A percentile compares a stretch with the other conserved stretches of the same genome.
Evolutionary conservation across 2,113 vertebrate genomes (phyloP).

Genomic region (Heterotilapia buettikoferi): DNA sequence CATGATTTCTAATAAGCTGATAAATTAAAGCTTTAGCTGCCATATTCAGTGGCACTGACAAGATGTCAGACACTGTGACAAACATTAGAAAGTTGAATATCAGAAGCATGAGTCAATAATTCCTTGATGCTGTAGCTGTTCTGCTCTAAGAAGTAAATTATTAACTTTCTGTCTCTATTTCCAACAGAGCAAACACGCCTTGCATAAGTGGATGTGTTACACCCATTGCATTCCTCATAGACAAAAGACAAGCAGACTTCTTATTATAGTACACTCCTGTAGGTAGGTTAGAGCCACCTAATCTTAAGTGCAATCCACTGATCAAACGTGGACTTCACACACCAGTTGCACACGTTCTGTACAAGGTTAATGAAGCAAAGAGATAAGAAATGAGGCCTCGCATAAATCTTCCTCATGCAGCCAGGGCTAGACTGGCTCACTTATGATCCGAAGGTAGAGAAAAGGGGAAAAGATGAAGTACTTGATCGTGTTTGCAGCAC

Average conservation of each 20-base stretch:
- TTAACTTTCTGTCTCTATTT: slow-evolving; percentile 7
- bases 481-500: not conserved
- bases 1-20: not conserved
- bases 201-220: not conserved
- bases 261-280: not conserved
- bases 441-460: not conserved
- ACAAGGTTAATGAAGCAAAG: slow-evolving; percentile 26
- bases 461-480: not conserved
- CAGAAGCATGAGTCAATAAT: not conserved
- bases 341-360: slow-evolving; percentile 1
- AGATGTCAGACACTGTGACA: not conserved
- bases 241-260: not conserved
- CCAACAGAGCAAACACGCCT: not conserved
- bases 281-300: not conserved
- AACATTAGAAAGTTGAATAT: not conserved
- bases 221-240: not conserved
- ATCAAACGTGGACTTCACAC: slow-evolving; percentile 53
- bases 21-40: not conserved
- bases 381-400: slow-evolving; percentile 39
- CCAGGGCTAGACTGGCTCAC: not conserved
- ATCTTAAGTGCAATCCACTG: slow-evolving; percentile 8
- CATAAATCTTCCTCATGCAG: not conserved
- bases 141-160: not conserved
- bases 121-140: not conserved
- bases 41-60: not conserved